Conservation (phyloP, 1,140 invertebrate species). For the Melitaea cinxia region DNA sequence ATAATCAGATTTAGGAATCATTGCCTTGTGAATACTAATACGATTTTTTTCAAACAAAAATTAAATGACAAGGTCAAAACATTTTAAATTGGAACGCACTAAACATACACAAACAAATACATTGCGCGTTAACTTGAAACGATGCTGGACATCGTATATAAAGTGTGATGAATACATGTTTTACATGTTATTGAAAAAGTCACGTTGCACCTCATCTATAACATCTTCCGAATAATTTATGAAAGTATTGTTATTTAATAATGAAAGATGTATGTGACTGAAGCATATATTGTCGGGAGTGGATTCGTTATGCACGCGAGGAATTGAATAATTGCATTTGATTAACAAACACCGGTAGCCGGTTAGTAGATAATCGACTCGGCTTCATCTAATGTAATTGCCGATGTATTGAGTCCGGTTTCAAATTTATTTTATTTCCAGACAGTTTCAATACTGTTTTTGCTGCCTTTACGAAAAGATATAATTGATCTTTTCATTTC, state of each 20-base stretch:
- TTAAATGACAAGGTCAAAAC: neutral
- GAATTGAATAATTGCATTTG: slow-evolving; percentile 34
- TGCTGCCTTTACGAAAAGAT: neutral
- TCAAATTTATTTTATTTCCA: neutral
- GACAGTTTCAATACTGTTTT: neutral
- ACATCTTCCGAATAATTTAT: slow-evolving; percentile 46
- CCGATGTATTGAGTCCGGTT: slow-evolving; percentile 2
- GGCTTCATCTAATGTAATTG: slow-evolving; percentile 3
- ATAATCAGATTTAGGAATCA: too few relatives aligned
- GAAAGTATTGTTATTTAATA: slow-evolving; percentile 44
- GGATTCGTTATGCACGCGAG: slow-evolving; percentile 34
- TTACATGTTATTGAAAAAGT: slow-evolving; percentile 17
- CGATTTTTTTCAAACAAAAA: too few relatives aligned
- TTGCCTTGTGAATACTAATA: too few relatives aligned
- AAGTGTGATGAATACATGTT: neutral
- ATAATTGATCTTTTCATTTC: neutral
- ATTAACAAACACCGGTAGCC: slow-evolving; percentile 20
- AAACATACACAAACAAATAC: neutral
- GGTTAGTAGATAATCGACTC: slow-evolving; percentile 6
- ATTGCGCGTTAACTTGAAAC: neutral
- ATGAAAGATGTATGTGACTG: slow-evolving; percentile 36
- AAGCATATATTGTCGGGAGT: slow-evolving; percentile 26
- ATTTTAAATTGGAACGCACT: neutral
- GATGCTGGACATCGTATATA: neutral
- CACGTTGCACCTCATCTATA: slow-evolving; percentile 22